Evolutionary conservation across 2,797 vertebrate species (phyloP), one percentile per base, ranked within the genome.

Genomic region (Anabacerthia variegaticeps): DNA sequence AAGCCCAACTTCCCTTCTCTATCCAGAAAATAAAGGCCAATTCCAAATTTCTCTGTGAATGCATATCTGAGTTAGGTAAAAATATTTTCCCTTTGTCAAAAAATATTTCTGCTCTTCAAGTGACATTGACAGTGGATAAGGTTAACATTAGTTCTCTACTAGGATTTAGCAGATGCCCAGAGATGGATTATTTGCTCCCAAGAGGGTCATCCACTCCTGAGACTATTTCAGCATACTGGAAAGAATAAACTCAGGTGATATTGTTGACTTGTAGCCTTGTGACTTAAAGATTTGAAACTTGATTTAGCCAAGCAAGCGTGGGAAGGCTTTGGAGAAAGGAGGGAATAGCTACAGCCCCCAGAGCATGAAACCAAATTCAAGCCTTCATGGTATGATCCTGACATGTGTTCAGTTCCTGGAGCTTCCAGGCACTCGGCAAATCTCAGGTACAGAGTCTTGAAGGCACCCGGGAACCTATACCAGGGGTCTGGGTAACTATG

Each of bases 351-450:
- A 85, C 41, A 77, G 68, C 23, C 46, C 61, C 36, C 20, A 52
- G 63, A 92, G 59, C 56, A 71, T 26, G 44, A 79, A 88, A 86
- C 36, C 30, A 84, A 92, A 74, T 15, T 39, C 4, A 71, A 56
- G 49, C 65, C 90, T 88, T 95, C 61, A 59, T 0, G 16, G 65
- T 32, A n/a, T 21, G 49, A 85, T 83, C 83, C 85, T 95, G 95
- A 89, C 56, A 93, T 65, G 44, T 89, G 94, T 91, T 96, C 72
- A 92, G 94, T 91, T 92, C 92, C 88, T 95, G 74, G 71, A 87
- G 68, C 65, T 94, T 63, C 76, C 72, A 89, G 95, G 88, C 63
- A 89, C 93, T 94, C 52, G 37, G 93, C 95, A 95, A 62, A 88
- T 93, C 77, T 95, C 71, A 89, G 93, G 85, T 54, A 62, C 14